Evolutionary conservation across 1,140 invertebrate genomes (phyloP).

Genomic region (Heliconius hermathena): DNA sequence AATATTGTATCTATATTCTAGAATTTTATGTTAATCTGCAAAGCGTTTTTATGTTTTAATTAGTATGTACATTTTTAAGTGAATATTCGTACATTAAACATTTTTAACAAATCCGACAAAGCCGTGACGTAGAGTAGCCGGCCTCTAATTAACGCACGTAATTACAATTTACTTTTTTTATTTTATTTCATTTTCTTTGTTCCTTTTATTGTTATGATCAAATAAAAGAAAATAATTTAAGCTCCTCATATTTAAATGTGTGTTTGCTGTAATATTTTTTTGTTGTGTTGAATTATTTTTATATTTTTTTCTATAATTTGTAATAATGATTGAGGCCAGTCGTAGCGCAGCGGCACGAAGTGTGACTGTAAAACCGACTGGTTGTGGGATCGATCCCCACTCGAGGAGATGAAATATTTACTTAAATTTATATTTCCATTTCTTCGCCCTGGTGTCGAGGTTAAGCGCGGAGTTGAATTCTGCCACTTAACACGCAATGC

Average conservation of each 20-base stretch:
- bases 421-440: too few species aligned
- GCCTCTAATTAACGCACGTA: constrained; percentile 7
- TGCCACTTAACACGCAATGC: too few species aligned
- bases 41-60: not conserved
- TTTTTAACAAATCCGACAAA: constrained; percentile 1
- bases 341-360: too few species aligned
- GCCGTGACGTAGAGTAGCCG: not conserved
- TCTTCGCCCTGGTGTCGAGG: too few species aligned
- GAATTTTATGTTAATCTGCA: not conserved
- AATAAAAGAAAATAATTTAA: not conserved
- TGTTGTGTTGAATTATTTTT: not conserved
- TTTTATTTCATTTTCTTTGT: constrained; percentile 13
- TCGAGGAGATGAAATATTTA: too few species aligned
- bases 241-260: not conserved
- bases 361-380: too few species aligned
- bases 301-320: too few species aligned
- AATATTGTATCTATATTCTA: too few species aligned
- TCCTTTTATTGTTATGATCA: constrained; percentile 13
- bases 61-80: not conserved
- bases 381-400: too few species aligned
- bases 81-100: not conserved
- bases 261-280: not conserved
- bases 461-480: too few species aligned
- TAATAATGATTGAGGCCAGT: too few species aligned
- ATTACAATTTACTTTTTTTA: constrained; percentile 9